Evolutionary conservation across 2,797 vertebrate species (phyloP), one percentile per base, ranked within the genome.

Genomic region (Platyrinchus mystaceus): DNA sequence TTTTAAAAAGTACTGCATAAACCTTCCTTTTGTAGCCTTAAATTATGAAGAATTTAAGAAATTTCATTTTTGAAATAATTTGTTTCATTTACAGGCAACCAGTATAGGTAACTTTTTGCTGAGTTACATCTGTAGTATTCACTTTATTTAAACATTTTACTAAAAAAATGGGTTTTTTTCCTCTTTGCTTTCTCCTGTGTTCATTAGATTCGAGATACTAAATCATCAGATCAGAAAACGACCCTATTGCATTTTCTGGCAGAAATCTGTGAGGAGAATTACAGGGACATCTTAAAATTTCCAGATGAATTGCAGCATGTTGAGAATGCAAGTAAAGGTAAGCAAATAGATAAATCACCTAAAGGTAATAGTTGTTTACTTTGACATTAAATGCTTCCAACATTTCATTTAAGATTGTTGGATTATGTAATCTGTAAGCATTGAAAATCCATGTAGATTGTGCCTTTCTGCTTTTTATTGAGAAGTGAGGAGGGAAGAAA

Each of bases 311-410:
- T 99, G 87, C 98, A 98, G 62, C 99, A 99, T 5, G 98, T 99
- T 86, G 99, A 99, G 52, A 99, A 92, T 73, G 99, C 99, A 84
- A 99, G 99, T 95, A 99, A 98, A 99, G 99, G 99, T 99, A 98
- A 94, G 92, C 53, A 44, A 87, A 21, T 3, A 62, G 73, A 30
- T 41, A 28, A 32, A 81, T 44, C 28, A 23, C 8, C 26, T 17
- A 3, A 24, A 74, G 59, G 7, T 15, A 69, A 16, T 83, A 87
- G 46, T 21, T 84, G 71, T 89, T 63, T 93, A 24, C 37, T 59
- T 69, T 91, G 41, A 8, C 18, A 18, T 43, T 23, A 79, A 91
- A 63, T 71, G 3, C 34, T 78, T 50, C 9, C 12, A 88, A 2
- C 55, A 39, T 86, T 95, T 78, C 68, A 55, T 77, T 86, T 92